Evolutionary conservation across 2,113 vertebrate genomes (phyloP).

Genomic region (Ornithorhynchus anatinus): DNA sequence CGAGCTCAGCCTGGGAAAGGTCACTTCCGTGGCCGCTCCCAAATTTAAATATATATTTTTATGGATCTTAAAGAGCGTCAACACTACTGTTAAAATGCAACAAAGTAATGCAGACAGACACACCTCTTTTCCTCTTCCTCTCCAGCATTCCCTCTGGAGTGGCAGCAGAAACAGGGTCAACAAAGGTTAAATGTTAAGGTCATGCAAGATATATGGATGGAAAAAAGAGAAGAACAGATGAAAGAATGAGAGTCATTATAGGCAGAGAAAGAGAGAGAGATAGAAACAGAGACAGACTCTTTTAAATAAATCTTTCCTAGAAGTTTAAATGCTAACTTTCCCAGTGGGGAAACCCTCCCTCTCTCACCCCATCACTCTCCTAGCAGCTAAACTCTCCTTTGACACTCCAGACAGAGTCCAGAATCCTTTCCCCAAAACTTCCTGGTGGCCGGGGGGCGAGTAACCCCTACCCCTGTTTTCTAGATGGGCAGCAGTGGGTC

Average conservation of each 20-base stretch:
- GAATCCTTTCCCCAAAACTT: background rate
- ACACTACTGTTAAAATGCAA: conserved; percentile 12
- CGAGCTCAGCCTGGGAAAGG: too few species aligned
- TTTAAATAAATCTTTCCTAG: background rate
- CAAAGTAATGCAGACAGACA: conserved; percentile 71
- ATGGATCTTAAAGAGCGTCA: background rate
- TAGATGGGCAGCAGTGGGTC: background rate
- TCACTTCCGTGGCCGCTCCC: too few species aligned
- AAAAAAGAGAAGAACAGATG: conserved; percentile 49
- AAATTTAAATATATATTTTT: too few species aligned
- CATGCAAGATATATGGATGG: conserved; percentile 75
- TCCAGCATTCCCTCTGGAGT: conserved; percentile 89
- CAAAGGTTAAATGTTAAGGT: conserved; percentile 80
- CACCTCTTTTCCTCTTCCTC: conserved; percentile 94
- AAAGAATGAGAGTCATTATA: conserved; percentile 51
- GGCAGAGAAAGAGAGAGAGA: conserved; percentile 14
- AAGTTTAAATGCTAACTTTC: background rate
- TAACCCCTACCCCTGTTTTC: background rate
- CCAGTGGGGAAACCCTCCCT: background rate
- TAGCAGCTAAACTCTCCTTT: background rate
- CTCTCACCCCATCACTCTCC: background rate
- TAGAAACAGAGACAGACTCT: background rate
- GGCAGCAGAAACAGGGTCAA: conserved; percentile 88
- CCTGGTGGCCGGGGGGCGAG: background rate
- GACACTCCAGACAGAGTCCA: background rate